Conservation (phyloP, 2,113 vertebrate genomes). For the Xyliphius kryptos region DNA sequence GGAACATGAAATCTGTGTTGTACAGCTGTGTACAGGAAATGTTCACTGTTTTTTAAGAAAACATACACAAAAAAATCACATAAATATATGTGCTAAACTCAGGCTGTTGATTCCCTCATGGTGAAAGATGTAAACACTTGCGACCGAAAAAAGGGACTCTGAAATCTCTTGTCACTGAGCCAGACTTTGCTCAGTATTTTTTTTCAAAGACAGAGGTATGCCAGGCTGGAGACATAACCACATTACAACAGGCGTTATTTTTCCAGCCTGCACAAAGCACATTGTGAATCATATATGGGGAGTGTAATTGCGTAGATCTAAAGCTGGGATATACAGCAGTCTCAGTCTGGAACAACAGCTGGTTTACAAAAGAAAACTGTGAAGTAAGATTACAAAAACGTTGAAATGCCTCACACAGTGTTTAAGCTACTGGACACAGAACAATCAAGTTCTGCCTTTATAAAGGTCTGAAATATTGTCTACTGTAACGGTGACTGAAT, state of each 20-base stretch:
- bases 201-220: too few relatives aligned
- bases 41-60: constrained; percentile 55
- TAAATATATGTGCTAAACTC: too few relatives aligned
- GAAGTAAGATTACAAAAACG: constrained; percentile 60
- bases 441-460: constrained; percentile 73
- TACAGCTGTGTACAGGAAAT: constrained; percentile 72
- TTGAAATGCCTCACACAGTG: constrained; percentile 76
- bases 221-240: too few relatives aligned
- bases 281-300: too few relatives aligned
- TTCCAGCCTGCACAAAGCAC: too few relatives aligned
- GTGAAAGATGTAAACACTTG: constrained; percentile 68
- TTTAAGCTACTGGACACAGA: constrained; percentile 75
- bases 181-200: constrained; percentile 44
- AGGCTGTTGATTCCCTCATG: constrained; percentile 62
- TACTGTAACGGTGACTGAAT: constrained; percentile 85
- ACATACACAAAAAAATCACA: too few relatives aligned
- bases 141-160: constrained; percentile 51
- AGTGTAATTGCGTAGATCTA: too few relatives aligned
- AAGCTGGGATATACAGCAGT: too few relatives aligned
- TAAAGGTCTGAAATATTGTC: constrained; percentile 67
- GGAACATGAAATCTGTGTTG: constrained; percentile 63
- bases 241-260: too few relatives aligned
- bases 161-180: constrained; percentile 48
- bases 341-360: constrained; percentile 74
- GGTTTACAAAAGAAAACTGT: constrained; percentile 82